These are phyloP conservation scores for Zoroaster sp. DNA, from an alignment of 53 echinoderm and acorn worm species.

Conservation along the genomic window DNA sequence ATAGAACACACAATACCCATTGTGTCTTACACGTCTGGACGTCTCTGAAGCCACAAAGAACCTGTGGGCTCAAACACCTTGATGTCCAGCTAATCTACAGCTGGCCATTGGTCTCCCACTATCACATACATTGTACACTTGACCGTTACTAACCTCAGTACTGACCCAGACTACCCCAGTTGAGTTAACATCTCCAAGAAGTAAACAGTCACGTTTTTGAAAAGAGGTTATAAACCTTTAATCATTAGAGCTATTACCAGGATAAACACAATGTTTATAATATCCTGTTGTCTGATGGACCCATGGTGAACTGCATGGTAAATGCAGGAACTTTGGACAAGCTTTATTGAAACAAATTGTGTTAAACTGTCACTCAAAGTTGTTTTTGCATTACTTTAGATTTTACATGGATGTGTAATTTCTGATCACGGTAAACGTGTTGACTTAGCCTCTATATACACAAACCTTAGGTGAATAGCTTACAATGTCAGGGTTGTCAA, in stretches of 20 bases:
- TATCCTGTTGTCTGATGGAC: constrained; percentile 9
- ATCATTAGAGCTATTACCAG: constrained; percentile 2
- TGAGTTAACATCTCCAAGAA: background rate
- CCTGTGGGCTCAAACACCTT: background rate
- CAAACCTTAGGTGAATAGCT: background rate
- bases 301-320: background rate
- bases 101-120: background rate
- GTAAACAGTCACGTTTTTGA: background rate
- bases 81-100: background rate
- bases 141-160: constrained; percentile 17
- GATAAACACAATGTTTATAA: constrained; percentile 5
- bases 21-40: background rate
- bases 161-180: background rate
- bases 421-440: constrained; percentile 20
- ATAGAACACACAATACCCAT: constrained; percentile 37
- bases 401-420: constrained; percentile 13
- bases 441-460: background rate
- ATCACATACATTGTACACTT: no score
- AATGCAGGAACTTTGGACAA: background rate
- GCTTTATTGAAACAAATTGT: background rate
- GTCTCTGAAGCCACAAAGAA: background rate
- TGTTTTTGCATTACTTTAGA: constrained; percentile 38
- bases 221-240: background rate
- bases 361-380: constrained; percentile 37
- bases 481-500: background rate